Base-by-base conservation (phyloP, 2,797 vertebrate species). In the Eurystomus glaucurus region DNA sequence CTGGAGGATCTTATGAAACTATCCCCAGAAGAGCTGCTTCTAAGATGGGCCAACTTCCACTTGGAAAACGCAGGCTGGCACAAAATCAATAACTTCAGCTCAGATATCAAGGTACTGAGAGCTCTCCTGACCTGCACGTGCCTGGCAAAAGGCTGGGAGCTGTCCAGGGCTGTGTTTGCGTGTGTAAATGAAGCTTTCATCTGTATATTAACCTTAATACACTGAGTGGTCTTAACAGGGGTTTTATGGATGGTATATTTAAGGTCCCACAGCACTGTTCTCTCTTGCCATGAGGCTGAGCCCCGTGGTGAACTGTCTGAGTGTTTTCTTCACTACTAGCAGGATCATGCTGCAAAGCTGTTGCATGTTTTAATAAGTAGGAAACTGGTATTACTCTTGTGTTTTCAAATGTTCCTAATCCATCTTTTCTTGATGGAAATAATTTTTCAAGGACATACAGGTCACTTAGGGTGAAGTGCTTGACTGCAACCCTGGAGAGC, bases 1-100 rank as follows among this genome's bases (percentile, higher is more conserved):
- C 98, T 99, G 98, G 99, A 99, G 96, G 99, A 99, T 51, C 98
- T 99, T 94, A 99, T 99, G 99, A 99, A 99, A 52, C 95, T 99
- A 15, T 99, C 99, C 14, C 99, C 99, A 3, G 99, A 99, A 89
- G 99, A 99, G 95, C 98, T 99, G 95, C 99, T 99, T 72, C 97
- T 99, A 91, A 98, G 99, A 75, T 99, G 99, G 99, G 99, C 98
- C 70, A 99, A 99, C 98, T 99, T 98, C 96, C 99, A 99, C 97
- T 98, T 99, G 98, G 99, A 99, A 97, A 98, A 99, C 31, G 99
- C 99, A 2, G 99, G 99, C 81, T 98, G 98, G 93, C 92, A 98
- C 84, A 99, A 99, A 97, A 99, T 99, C 98, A 99, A 99, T 97
- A 99, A 99, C 98, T 99, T 99, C 97, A 99, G 99, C 97, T 98